Percentiles rank a stretch among this genome's conserved stretches.
Evolutionary conservation across 1,140 invertebrate genomes (phyloP).

Genomic region (Zeugodacus cucurbitae): DNA sequence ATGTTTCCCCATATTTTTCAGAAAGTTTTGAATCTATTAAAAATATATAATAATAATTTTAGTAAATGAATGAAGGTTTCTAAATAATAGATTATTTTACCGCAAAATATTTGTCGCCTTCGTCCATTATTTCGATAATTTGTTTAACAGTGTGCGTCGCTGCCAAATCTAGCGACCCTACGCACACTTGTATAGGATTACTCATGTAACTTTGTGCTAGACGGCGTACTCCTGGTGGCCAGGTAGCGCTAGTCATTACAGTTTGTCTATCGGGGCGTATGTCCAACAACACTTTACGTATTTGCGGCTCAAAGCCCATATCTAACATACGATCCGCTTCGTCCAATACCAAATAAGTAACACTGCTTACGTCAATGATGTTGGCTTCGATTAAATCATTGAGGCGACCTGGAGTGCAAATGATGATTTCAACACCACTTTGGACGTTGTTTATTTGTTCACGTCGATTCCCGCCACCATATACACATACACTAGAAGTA

Average conservation of each 20-base stretch:
- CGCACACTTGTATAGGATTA: slow-evolving; percentile 88
- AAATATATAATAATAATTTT: not conserved
- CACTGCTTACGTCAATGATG: slow-evolving; percentile 76
- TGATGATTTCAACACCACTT: slow-evolving; percentile 86
- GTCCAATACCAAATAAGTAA: slow-evolving; percentile 92
- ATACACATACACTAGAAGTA: slow-evolving; percentile 78
- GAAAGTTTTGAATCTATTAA: slow-evolving; percentile 67
- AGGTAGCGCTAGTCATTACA: slow-evolving; percentile 90
- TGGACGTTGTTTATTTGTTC: slow-evolving; percentile 79
- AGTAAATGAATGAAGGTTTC: not conserved
- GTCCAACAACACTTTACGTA: slow-evolving; percentile 82
- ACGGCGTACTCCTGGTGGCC: slow-evolving; percentile 84
- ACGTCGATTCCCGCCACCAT: slow-evolving; percentile 83
- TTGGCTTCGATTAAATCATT: slow-evolving; percentile 80
- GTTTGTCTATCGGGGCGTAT: slow-evolving; percentile 84
- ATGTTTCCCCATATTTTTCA: slow-evolving; percentile 70
- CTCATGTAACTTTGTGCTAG: slow-evolving; percentile 87
- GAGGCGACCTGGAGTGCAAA: slow-evolving; percentile 89
- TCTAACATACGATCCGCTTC: slow-evolving; percentile 87
- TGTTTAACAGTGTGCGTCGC: slow-evolving; percentile 87
- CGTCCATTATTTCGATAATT: slow-evolving; percentile 78
- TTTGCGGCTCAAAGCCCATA: slow-evolving; percentile 90
- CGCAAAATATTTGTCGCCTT: slow-evolving; percentile 76
- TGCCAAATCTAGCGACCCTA: slow-evolving; percentile 86
- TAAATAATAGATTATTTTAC: slow-evolving; percentile 68